A percentile compares a stretch with the other conserved stretches of the same genome.
These are phyloP conservation scores for Margaritifera margaritifera DNA, from an alignment of 2,888 invertebrate genomes.

Conservation along the genomic window DNA sequence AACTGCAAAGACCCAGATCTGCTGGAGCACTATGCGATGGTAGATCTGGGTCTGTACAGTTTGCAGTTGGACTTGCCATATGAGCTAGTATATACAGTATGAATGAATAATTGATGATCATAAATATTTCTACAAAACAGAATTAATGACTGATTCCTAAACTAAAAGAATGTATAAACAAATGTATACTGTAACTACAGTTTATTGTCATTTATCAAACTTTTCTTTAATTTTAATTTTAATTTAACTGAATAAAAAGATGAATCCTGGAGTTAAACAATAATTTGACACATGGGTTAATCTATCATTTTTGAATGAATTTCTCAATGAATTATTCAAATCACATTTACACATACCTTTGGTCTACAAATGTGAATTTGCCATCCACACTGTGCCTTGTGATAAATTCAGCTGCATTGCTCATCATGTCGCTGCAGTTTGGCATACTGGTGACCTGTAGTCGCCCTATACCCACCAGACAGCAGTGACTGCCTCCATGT, in stretches of 20 bases:
- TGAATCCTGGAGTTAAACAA: background rate
- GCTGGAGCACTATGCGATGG: no score
- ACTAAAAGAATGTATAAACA: no score
- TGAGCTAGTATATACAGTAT: no score
- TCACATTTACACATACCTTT: constrained; percentile 75
- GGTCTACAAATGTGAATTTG: constrained; percentile 98
- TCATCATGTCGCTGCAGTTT: constrained; percentile 90
- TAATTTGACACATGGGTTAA: background rate
- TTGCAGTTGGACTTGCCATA: no score
- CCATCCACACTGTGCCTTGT: constrained; percentile 97
- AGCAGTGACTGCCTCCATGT: constrained; percentile 87
- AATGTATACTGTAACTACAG: no score
- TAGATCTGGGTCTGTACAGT: no score
- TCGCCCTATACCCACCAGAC: constrained; percentile 97
- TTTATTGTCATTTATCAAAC: no score
- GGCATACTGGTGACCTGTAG: constrained; percentile 97
- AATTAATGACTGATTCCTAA: no score
- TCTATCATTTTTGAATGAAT: background rate
- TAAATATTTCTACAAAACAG: no score
- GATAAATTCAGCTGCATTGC: constrained; percentile 86
- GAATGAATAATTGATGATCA: no score
- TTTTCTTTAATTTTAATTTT: no score
- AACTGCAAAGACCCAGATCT: no score
- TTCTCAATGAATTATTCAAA: background rate
- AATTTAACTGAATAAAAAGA: background rate